phyloP scores from a whole-genome alignment of 2,113 vertebrate genomes.

The Cariama cristata region DNA sequence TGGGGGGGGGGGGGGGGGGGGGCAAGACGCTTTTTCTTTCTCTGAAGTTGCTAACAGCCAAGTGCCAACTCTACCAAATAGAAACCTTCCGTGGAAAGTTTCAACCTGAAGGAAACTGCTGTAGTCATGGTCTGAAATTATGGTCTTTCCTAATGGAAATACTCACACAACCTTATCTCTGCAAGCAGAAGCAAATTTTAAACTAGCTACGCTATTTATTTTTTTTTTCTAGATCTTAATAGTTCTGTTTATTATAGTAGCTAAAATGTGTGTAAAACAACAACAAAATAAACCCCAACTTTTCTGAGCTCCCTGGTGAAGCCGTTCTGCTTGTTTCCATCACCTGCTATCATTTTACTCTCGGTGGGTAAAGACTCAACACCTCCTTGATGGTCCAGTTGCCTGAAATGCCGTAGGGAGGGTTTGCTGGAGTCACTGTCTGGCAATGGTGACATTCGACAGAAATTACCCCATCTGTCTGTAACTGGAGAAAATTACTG shows the following conservation, averaged over 20 bases:
- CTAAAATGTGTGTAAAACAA: not conserved
- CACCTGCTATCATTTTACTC: not conserved
- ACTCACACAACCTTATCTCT: not conserved
- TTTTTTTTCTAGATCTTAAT: not conserved
- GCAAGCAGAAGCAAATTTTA: not conserved
- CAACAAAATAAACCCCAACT: no score
- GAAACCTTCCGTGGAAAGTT: not conserved
- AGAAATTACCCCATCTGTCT: not conserved
- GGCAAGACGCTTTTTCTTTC: not conserved
- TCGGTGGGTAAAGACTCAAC: not conserved
- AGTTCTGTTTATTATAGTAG: not conserved
- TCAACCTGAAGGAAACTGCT: not conserved
- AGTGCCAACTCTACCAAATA: not conserved
- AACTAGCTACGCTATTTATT: not conserved
- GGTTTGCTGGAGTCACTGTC: not conserved
- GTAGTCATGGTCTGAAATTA: not conserved
- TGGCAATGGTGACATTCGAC: not conserved
- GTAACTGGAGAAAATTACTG: conserved; percentile 38
- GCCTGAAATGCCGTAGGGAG: not conserved
- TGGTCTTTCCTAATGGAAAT: not conserved
- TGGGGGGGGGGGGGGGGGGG: no score
- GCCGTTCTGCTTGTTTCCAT: not conserved
- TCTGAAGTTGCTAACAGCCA: not conserved
- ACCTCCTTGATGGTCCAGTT: not conserved
- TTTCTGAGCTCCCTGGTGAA: not conserved